Conservation (phyloP, 2,113 vertebrate genomes). For the Polypterus senegalus region DNA sequence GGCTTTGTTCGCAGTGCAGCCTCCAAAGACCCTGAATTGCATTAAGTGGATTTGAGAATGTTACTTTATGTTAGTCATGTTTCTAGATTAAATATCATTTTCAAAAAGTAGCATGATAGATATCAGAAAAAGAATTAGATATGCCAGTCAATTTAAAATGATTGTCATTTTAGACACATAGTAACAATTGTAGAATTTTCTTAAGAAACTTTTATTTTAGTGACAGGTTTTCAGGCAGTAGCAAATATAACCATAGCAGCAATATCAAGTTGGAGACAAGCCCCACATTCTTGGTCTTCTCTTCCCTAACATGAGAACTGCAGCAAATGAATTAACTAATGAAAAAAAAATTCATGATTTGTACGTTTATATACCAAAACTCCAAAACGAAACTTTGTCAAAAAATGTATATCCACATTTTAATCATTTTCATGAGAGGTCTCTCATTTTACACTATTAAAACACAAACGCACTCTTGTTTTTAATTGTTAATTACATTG, state of each 20-base stretch:
- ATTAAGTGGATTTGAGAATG: no score
- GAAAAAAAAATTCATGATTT: constrained; percentile 16
- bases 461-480: constrained; percentile 1
- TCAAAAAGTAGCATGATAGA: no score
- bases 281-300: constrained; percentile 21
- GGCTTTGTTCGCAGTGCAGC: no score
- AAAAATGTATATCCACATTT: not conserved
- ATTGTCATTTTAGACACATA: no score
- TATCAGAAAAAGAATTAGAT: no score
- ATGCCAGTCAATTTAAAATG: no score
- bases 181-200: not conserved
- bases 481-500: not conserved
- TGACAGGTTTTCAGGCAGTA: constrained; percentile 34
- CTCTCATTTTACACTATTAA: not conserved
- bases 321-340: constrained; percentile 20
- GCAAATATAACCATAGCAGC: constrained; percentile 30
- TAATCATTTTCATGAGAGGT: not conserved
- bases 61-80: no score
- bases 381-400: not conserved
- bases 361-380: constrained; percentile 1
- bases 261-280: constrained; percentile 23
- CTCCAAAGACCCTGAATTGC: no score
- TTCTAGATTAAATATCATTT: no score
- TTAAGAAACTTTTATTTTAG: constrained; percentile 22
- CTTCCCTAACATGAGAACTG: constrained; percentile 22